phyloP scores from a whole-genome alignment of 2,113 vertebrate species.

The Chionodraco myersi region DNA sequence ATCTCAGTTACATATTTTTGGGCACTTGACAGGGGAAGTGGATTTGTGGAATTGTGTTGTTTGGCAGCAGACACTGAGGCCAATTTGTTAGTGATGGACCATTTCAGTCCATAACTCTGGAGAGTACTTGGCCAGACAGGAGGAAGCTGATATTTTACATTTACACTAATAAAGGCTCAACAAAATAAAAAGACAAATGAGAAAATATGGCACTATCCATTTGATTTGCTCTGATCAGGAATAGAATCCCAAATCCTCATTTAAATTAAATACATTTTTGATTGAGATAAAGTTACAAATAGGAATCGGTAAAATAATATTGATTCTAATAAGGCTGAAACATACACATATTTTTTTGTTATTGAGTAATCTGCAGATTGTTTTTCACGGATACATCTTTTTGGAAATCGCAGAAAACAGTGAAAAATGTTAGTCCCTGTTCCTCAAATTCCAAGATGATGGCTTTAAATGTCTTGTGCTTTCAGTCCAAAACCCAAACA shows the following conservation, averaged over 20 bases:
- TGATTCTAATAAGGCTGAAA: neutral
- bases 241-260: neutral
- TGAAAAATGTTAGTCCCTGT: too few species aligned
- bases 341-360: too few species aligned
- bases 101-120: conserved; percentile 50
- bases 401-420: too few species aligned
- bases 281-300: neutral
- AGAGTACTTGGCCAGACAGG: conserved; percentile 45
- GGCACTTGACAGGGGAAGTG: conserved; percentile 61
- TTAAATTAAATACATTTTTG: neutral
- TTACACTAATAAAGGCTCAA: conserved; percentile 39
- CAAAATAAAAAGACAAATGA: conserved; percentile 35
- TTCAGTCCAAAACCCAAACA: too few species aligned
- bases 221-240: conserved; percentile 18
- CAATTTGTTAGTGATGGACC: conserved; percentile 69
- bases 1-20: conserved; percentile 57
- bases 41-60: conserved; percentile 73
- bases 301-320: neutral
- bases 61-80: conserved; percentile 60
- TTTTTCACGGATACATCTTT: too few species aligned
- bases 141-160: conserved; percentile 49
- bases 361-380: too few species aligned
- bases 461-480: too few species aligned
- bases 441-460: too few species aligned
- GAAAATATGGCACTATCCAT: conserved; percentile 1